Conservation (phyloP, 1,140 invertebrate species). For the Tetramorium simillimum region DNA sequence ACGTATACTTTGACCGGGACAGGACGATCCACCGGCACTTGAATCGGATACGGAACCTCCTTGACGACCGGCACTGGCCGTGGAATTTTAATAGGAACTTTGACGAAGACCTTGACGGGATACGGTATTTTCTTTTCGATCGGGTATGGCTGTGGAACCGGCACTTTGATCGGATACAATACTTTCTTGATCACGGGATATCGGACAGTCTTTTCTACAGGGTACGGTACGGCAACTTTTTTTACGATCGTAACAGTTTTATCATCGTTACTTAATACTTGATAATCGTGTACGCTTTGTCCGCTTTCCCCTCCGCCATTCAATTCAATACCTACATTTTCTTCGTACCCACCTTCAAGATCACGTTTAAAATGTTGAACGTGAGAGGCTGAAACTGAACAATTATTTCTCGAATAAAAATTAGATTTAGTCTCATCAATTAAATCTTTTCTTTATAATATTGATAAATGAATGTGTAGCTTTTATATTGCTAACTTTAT, state of each 20-base stretch:
- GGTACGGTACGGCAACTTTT: conserved; percentile 82
- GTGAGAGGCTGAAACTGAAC: conserved; percentile 38
- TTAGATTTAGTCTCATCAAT: neutral
- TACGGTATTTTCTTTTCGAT: conserved; percentile 81
- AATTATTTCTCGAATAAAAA: neutral
- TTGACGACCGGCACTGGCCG: conserved; percentile 81
- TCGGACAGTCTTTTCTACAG: conserved; percentile 82
- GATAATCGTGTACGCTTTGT: neutral
- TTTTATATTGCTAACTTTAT: neutral
- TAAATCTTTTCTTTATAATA: neutral
- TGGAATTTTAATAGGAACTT: conserved; percentile 83
- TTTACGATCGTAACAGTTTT: conserved; percentile 85
- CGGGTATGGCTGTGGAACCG: conserved; percentile 87
- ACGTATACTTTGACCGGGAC: conserved; percentile 89
- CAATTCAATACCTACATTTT: neutral
- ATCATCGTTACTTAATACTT: conserved; percentile 66
- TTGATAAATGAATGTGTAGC: neutral
- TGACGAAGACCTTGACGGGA: conserved; percentile 81
- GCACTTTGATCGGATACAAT: conserved; percentile 86
- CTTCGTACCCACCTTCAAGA: neutral
- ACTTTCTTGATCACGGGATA: conserved; percentile 82
- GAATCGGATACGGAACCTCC: conserved; percentile 81
- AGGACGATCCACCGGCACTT: conserved; percentile 86
- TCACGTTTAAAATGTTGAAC: neutral
- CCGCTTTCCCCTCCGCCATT: neutral